Evolutionary conservation across 2,113 vertebrate species (phyloP).

Genomic region (Zeus faber): DNA sequence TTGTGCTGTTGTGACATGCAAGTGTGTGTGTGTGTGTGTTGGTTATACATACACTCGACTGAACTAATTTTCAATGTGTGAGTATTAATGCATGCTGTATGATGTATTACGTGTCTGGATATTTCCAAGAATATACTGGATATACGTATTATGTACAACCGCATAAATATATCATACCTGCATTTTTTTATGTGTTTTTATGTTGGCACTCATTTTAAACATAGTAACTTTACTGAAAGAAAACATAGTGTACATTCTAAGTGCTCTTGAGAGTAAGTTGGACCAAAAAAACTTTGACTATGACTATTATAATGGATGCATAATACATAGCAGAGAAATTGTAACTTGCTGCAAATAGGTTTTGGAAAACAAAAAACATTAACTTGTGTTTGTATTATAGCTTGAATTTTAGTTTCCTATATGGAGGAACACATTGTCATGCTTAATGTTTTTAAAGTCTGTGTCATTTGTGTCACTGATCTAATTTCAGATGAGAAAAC

Average conservation of each 20-base stretch:
- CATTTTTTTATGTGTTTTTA: neutral
- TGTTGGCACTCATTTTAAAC: neutral
- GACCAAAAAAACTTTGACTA: too few species aligned
- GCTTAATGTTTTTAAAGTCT: too few species aligned
- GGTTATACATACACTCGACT: too few species aligned
- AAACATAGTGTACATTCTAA: neutral
- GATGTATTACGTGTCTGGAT: neutral
- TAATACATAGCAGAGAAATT: too few species aligned
- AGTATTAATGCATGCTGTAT: neutral
- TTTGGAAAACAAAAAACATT: too few species aligned
- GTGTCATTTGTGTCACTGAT: neutral
- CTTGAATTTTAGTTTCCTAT: neutral
- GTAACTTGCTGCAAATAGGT: too few species aligned
- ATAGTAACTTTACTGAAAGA: neutral
- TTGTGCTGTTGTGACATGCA: slow-evolving; percentile 4
- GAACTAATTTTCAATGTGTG: neutral
- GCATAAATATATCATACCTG: neutral
- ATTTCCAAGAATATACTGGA: neutral
- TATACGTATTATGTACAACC: neutral
- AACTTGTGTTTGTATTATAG: neutral
- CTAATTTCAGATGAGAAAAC: neutral
- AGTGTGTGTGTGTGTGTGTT: slow-evolving; percentile 15
- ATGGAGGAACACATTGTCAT: neutral
- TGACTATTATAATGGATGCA: too few species aligned
- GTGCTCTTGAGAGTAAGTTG: neutral